Percentiles rank a stretch among this genome's conserved stretches.
phyloP scores from a whole-genome alignment of 2,888 invertebrate species.

The Taphrorychus bicolor region DNA sequence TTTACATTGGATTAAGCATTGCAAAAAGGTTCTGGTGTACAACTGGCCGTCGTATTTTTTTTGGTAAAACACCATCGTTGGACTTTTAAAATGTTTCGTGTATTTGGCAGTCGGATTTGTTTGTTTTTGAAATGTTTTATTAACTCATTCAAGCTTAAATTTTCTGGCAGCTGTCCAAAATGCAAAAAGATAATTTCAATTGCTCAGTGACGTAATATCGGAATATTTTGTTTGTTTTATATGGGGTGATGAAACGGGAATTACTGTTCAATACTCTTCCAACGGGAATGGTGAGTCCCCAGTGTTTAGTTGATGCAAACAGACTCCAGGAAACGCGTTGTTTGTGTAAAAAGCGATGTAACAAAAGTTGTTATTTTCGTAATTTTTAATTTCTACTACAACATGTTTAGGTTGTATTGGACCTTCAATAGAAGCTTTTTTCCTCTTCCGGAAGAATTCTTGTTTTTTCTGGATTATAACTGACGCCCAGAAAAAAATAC shows the following conservation, averaged over 20 bases:
- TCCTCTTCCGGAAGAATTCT: too few species aligned
- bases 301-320: too few species aligned
- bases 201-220: neutral
- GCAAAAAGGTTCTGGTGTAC: constrained; percentile 5
- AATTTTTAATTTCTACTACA: too few species aligned
- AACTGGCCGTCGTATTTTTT: too few species aligned
- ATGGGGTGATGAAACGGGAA: neutral
- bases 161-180: neutral
- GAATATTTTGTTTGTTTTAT: neutral
- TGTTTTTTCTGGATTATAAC: too few species aligned
- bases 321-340: too few species aligned
- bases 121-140: neutral
- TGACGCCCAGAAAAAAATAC: too few species aligned
- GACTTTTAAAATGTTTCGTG: neutral
- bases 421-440: too few species aligned
- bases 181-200: neutral
- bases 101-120: neutral
- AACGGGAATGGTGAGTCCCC: neutral
- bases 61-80: neutral
- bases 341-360: too few species aligned
- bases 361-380: too few species aligned
- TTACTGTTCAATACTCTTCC: neutral
- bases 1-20: constrained; percentile 8
- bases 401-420: too few species aligned
- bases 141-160: constrained; percentile 1